Evolutionary conservation across 2,797 vertebrate genomes (phyloP).

Genomic region (Mormyrops boulengeri): DNA sequence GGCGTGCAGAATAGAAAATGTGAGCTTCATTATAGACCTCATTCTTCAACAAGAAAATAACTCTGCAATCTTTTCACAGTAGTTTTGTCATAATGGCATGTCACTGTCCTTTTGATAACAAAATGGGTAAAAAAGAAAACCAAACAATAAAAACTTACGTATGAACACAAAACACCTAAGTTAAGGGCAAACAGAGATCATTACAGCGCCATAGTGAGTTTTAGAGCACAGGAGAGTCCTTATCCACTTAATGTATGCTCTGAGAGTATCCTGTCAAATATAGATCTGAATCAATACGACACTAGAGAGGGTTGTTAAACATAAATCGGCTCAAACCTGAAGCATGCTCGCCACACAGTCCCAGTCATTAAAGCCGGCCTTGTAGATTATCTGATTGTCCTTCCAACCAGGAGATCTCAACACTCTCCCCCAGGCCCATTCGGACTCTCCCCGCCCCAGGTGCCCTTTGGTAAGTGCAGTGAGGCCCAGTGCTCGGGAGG

Average conservation of each 20-base stretch:
- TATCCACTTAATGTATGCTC: slow-evolving; percentile 72
- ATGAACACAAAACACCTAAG: slow-evolving; percentile 26
- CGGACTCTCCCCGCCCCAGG: neutral
- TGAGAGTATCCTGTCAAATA: slow-evolving; percentile 73
- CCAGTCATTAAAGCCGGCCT: slow-evolving; percentile 69
- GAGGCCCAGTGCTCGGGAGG: neutral
- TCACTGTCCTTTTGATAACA: slow-evolving; percentile 26
- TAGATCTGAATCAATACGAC: slow-evolving; percentile 75
- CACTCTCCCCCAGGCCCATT: slow-evolving; percentile 47
- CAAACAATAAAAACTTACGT: slow-evolving; percentile 17
- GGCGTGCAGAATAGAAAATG: slow-evolving; percentile 30
- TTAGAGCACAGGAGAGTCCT: slow-evolving; percentile 60
- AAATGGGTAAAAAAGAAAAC: slow-evolving; percentile 15
- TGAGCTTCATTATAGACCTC: slow-evolving; percentile 41
- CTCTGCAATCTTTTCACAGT: slow-evolving; percentile 22
- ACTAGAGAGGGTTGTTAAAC: slow-evolving; percentile 74
- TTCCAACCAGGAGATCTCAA: slow-evolving; percentile 55
- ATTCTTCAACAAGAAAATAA: slow-evolving; percentile 30
- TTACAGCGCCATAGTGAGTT: slow-evolving; percentile 42
- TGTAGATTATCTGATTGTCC: slow-evolving; percentile 68
- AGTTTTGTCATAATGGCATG: slow-evolving; percentile 28
- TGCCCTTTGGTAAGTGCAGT: neutral
- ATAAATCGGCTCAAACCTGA: slow-evolving; percentile 74
- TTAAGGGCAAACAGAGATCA: slow-evolving; percentile 50
- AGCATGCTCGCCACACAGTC: slow-evolving; percentile 71